phyloP scores from a whole-genome alignment of 2,797 vertebrate species.

The Aselliscus stoliczkanus region DNA sequence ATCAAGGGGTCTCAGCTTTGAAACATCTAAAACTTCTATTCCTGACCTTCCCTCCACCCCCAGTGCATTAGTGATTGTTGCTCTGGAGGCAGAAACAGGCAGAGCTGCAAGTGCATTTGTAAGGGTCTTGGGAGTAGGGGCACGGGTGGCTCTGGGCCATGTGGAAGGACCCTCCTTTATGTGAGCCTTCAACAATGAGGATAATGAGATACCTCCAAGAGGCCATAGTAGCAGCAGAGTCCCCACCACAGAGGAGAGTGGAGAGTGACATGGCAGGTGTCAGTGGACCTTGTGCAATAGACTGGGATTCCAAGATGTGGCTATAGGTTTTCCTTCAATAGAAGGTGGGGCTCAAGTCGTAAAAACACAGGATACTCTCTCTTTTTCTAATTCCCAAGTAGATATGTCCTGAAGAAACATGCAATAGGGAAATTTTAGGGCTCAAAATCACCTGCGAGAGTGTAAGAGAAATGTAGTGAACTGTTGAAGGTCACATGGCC shows the following conservation, averaged over 20 bases:
- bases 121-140: fast-evolving
- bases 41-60: too few species aligned
- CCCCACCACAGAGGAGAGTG: neutral
- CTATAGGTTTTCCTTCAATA: neutral
- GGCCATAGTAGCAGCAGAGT: neutral
- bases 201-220: neutral
- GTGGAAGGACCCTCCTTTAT: neutral
- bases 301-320: neutral
- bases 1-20: neutral
- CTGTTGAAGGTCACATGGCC: neutral
- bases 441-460: neutral
- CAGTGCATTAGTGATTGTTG: neutral
- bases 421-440: neutral
- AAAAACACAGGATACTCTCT: neutral
- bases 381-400: neutral
- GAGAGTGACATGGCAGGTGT: neutral
- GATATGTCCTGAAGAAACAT: neutral
- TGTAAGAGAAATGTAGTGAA: neutral
- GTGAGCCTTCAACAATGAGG: neutral
- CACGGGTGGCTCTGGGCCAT: neutral
- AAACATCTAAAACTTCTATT: neutral
- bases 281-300: neutral
- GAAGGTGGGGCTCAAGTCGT: neutral
- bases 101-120: fast-evolving
- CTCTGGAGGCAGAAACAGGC: neutral